Percentiles rank a stretch among this genome's conserved stretches.
These are phyloP conservation scores for Cephus rjabovi DNA, from an alignment of 2,888 invertebrate genomes.

Conservation along the genomic window DNA sequence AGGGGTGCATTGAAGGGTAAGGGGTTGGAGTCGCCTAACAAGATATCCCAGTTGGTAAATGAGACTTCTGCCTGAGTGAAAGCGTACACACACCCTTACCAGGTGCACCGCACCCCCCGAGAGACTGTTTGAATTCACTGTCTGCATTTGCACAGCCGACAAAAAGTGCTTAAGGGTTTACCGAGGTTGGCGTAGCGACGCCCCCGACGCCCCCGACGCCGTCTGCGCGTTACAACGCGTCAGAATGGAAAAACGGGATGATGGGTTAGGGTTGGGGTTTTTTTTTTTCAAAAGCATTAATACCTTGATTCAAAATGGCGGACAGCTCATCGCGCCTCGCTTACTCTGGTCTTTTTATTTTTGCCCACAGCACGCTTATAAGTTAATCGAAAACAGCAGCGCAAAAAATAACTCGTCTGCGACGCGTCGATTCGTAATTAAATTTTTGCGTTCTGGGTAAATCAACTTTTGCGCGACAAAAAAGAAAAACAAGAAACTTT, in stretches of 20 bases:
- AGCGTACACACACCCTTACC: conserved; percentile 28
- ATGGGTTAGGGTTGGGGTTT: neutral
- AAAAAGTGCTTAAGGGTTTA: conserved; percentile 11
- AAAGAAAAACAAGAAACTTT: neutral
- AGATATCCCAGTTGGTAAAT: conserved; percentile 44
- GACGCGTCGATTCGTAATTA: neutral
- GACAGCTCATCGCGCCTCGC: neutral
- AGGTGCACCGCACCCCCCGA: conserved; percentile 5
- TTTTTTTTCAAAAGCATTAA: neutral
- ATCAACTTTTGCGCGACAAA: neutral
- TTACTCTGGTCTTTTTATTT: neutral
- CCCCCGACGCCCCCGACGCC: neutral
- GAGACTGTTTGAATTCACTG: conserved; percentile 38
- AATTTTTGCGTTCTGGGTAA: neutral
- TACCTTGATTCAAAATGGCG: neutral
- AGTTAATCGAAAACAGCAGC: neutral
- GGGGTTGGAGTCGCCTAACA: conserved; percentile 38
- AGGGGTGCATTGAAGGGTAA: neutral
- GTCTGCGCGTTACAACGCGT: neutral
- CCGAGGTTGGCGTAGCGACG: neutral
- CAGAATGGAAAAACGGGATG: neutral
- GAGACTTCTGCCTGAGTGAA: conserved; percentile 43
- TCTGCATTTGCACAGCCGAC: conserved; percentile 33
- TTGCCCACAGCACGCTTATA: neutral
- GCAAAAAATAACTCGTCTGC: neutral